Percentiles rank a stretch among this genome's conserved stretches.
phyloP scores from a whole-genome alignment of 2,797 vertebrate species.

The Rhinophrynus dorsalis region DNA sequence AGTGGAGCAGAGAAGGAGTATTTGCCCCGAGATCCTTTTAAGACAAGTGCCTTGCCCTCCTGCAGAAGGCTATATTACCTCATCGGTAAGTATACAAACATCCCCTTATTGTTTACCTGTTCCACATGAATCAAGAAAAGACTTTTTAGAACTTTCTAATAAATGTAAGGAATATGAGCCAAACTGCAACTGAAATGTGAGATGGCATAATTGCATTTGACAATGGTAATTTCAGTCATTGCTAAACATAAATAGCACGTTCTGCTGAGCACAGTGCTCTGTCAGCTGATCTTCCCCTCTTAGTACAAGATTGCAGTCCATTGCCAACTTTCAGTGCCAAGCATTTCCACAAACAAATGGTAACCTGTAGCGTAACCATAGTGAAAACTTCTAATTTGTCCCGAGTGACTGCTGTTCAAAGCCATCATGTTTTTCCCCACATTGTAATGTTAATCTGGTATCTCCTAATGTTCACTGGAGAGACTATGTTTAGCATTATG shows the following conservation, averaged over 20 bases:
- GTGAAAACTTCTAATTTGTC: constrained; percentile 17
- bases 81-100: too few relatives aligned
- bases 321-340: constrained; percentile 8
- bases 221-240: constrained; percentile 3
- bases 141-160: too few relatives aligned
- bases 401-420: constrained; percentile 5
- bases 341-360: constrained; percentile 34
- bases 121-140: too few relatives aligned
- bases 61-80: too few relatives aligned
- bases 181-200: too few relatives aligned
- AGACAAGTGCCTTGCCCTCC: too few relatives aligned
- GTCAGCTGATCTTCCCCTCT: constrained; percentile 18
- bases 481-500: background rate
- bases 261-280: constrained; percentile 24
- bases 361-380: constrained; percentile 18
- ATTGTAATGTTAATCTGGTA: constrained; percentile 4
- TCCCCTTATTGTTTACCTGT: too few relatives aligned
- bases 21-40: too few relatives aligned
- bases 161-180: too few relatives aligned
- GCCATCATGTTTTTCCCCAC: background rate
- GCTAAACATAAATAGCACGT: constrained; percentile 22
- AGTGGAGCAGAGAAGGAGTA: too few relatives aligned
- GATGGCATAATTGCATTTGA: too few relatives aligned
- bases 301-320: background rate
- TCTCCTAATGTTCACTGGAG: background rate